A percentile compares a stretch with the other conserved stretches of the same genome.
phyloP scores from a whole-genome alignment of 2,888 invertebrate species.

The Sisyra nigra region DNA sequence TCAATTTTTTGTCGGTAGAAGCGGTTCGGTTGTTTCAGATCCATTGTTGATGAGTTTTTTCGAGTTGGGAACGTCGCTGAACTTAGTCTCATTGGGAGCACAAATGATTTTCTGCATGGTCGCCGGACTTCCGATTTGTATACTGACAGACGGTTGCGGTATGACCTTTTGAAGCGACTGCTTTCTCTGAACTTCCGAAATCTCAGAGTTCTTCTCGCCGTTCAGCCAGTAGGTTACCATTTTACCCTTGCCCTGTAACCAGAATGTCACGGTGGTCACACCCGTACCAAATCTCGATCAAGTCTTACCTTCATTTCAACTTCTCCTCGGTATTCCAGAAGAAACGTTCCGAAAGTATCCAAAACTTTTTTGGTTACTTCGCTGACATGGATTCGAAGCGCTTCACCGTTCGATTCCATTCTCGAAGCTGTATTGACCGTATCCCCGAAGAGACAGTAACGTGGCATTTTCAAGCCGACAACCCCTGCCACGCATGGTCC shows the following conservation, averaged over 20 bases:
- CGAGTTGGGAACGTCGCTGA: too few relatives aligned
- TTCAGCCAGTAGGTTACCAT: constrained; percentile 81
- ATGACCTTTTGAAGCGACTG: too few relatives aligned
- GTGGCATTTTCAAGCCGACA: constrained; percentile 86
- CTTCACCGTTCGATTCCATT: constrained; percentile 84
- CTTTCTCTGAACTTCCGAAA: too few relatives aligned
- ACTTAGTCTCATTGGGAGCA: too few relatives aligned
- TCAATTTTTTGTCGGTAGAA: too few relatives aligned
- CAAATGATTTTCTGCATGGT: too few relatives aligned
- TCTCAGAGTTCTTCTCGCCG: constrained; percentile 39
- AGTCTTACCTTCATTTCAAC: constrained; percentile 90
- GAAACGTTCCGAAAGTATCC: constrained; percentile 72
- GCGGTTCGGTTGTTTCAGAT: too few relatives aligned
- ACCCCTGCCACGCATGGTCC: constrained; percentile 81
- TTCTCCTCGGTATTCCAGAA: constrained; percentile 67
- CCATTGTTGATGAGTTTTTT: too few relatives aligned
- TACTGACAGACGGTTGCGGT: too few relatives aligned
- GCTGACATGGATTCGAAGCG: constrained; percentile 83
- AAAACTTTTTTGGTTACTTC: constrained; percentile 70
- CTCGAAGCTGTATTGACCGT: constrained; percentile 83
- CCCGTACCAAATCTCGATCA: too few relatives aligned
- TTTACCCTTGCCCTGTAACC: constrained; percentile 67
- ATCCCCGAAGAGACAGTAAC: constrained; percentile 86
- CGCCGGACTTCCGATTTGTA: too few relatives aligned
- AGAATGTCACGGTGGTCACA: too few relatives aligned